Conservation (phyloP, 1,140 invertebrate species). For the Lasaia peninsularis region DNA sequence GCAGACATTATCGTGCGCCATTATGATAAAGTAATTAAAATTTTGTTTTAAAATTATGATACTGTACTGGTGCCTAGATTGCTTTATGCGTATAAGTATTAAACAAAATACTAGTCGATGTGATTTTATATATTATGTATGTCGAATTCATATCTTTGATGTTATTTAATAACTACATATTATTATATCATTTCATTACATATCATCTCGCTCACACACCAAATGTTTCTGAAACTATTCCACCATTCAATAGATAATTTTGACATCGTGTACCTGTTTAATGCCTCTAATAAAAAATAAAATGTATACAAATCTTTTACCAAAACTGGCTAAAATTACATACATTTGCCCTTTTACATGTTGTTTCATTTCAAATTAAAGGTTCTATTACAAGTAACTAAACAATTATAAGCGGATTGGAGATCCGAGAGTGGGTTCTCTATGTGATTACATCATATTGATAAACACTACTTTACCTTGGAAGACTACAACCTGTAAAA, state of each 20-base stretch:
- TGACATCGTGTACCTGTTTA: slow-evolving; percentile 28
- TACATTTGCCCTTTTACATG: slow-evolving; percentile 34
- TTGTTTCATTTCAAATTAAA: slow-evolving; percentile 35
- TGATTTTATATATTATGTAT: slow-evolving; percentile 31
- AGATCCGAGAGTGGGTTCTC: no score
- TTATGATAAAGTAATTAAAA: slow-evolving; percentile 8
- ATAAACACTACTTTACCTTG: no score
- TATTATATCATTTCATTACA: slow-evolving; percentile 32
- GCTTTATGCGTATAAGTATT: slow-evolving; percentile 31
- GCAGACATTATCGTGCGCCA: neutral
- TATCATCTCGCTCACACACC: slow-evolving; percentile 24
- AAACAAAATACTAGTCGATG: slow-evolving; percentile 36
- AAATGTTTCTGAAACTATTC: neutral
- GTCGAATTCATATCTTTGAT: slow-evolving; percentile 21
- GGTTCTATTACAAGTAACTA: no score
- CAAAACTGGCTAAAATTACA: slow-evolving; percentile 27
- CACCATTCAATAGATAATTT: slow-evolving; percentile 17
- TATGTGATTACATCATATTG: no score
- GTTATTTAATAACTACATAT: slow-evolving; percentile 27
- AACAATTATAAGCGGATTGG: no score
- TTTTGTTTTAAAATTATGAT: slow-evolving; percentile 16
- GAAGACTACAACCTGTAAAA: no score
- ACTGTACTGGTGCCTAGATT: slow-evolving; percentile 27
- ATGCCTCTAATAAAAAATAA: slow-evolving; percentile 21
- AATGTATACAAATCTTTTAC: slow-evolving; percentile 4